Percentiles rank a stretch among this genome's conserved stretches.
phyloP scores from a whole-genome alignment of 2,797 vertebrate genomes.

The Rhinophrynus dorsalis region DNA sequence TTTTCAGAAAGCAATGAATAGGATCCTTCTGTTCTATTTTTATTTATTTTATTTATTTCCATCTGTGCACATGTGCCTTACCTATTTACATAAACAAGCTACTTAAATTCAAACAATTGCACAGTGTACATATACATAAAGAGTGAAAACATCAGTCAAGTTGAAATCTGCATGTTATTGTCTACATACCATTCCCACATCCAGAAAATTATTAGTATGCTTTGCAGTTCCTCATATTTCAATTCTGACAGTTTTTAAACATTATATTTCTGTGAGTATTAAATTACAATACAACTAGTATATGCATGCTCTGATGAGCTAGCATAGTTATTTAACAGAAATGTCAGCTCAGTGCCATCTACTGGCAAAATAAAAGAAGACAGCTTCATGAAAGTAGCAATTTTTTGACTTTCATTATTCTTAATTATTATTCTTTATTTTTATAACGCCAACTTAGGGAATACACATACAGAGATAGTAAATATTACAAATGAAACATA shows the following conservation, averaged over 20 bases:
- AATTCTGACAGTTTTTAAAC: conserved; percentile 36
- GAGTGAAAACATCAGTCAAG: not conserved
- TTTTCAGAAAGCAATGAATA: too few relatives aligned
- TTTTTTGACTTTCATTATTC: too few relatives aligned
- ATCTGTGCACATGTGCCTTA: too few relatives aligned
- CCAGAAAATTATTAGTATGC: conserved; percentile 20
- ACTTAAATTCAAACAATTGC: not conserved
- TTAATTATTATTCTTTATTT: too few relatives aligned
- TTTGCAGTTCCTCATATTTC: conserved; percentile 39
- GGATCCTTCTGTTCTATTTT: too few relatives aligned
- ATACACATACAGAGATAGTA: too few relatives aligned
- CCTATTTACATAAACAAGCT: too few relatives aligned
- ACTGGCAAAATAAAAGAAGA: not conserved
- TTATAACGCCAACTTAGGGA: too few relatives aligned
- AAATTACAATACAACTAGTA: conserved; percentile 18
- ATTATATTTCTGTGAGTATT: conserved; percentile 32
- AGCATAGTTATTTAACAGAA: not conserved
- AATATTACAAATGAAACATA: too few relatives aligned
- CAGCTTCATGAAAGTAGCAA: too few relatives aligned
- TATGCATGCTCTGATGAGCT: conserved; percentile 6
- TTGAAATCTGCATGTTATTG: conserved; percentile 20
- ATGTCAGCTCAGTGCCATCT: conserved; percentile 30
- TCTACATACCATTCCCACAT: conserved; percentile 27
- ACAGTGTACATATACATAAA: not conserved
- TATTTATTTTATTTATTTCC: too few relatives aligned